Conservation (phyloP, 2,888 invertebrate genomes). For the Papilio protenor region DNA sequence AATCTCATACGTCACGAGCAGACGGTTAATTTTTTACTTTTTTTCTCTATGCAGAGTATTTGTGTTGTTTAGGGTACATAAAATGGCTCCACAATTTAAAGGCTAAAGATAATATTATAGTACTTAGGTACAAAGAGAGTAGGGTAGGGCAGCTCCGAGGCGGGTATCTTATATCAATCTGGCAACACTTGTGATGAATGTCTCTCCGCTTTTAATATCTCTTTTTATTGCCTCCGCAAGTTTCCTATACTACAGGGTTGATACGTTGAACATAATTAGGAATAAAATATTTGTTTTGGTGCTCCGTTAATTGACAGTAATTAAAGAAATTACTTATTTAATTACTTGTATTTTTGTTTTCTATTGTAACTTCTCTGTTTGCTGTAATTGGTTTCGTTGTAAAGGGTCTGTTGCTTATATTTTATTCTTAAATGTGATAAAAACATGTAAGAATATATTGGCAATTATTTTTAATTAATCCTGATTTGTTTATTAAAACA, state of each 20-base stretch:
- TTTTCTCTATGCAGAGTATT: background rate
- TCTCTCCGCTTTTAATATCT: slow-evolving; percentile 58
- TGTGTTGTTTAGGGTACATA: background rate
- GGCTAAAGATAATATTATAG: background rate
- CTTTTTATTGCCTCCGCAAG: slow-evolving; percentile 57
- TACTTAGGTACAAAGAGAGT: slow-evolving; percentile 24
- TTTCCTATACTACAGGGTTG: slow-evolving; percentile 34
- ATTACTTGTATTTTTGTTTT: no score
- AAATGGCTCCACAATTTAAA: slow-evolving; percentile 27
- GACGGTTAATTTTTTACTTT: background rate
- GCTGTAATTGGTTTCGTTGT: no score
- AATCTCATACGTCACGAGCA: background rate
- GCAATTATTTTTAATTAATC: no score
- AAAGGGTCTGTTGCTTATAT: no score
- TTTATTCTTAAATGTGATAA: no score
- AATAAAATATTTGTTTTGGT: background rate
- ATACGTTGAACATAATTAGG: background rate
- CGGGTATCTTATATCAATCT: slow-evolving; percentile 66
- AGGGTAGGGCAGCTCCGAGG: slow-evolving; percentile 40
- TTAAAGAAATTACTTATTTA: no score
- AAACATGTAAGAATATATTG: no score
- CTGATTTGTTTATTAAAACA: no score
- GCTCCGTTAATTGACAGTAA: background rate
- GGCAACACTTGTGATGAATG: slow-evolving; percentile 72
- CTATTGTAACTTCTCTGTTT: no score